Conservation (phyloP, 1,140 invertebrate species). For the Chironomus striatipennis region DNA sequence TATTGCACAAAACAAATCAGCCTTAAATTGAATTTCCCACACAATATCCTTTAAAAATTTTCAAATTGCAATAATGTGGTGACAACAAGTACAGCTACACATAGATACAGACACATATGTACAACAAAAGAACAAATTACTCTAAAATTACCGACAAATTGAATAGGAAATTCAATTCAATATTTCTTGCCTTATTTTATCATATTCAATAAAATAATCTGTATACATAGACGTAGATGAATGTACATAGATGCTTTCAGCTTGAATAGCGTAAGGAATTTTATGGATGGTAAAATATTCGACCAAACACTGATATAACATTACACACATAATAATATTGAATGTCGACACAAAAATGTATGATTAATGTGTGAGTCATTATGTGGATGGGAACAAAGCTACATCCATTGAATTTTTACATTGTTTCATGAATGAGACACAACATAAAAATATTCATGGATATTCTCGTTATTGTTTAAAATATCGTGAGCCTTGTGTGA, state of each 20-base stretch:
- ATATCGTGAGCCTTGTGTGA: not conserved
- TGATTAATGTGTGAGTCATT: constrained; percentile 1
- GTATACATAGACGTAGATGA: no score
- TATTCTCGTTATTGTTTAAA: not conserved
- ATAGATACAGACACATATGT: no score
- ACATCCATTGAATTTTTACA: not conserved
- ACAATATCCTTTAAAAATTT: no score
- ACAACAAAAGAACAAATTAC: not conserved
- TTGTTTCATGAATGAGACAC: no score
- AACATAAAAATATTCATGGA: not conserved
- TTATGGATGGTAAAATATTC: no score
- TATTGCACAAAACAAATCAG: no score
- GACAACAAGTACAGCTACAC: no score
- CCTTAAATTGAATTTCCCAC: no score
- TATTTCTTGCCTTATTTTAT: not conserved
- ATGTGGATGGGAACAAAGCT: not conserved
- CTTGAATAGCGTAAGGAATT: no score
- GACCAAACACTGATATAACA: not conserved
- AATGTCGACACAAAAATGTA: not conserved
- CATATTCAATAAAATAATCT: not conserved
- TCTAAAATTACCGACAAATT: constrained; percentile 1
- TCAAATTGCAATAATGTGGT: no score
- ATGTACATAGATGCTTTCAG: no score
- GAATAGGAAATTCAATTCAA: constrained; percentile 9
- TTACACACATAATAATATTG: not conserved